Conservation (phyloP, 2,797 vertebrate genomes). For the Premnoplex brunnescens region DNA sequence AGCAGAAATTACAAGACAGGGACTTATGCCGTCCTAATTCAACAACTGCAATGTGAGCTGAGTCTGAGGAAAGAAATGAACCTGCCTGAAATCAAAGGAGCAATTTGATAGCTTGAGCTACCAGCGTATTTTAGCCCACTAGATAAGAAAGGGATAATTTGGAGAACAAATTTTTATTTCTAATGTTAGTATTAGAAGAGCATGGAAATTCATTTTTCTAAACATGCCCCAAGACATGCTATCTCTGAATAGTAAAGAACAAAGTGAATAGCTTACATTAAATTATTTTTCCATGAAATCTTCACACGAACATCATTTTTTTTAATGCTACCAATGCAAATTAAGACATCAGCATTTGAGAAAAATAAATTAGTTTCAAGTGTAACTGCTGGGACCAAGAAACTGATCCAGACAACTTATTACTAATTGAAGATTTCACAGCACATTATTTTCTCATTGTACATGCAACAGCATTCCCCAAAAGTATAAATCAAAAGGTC, state of each 20-base stretch:
- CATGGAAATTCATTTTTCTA: not conserved
- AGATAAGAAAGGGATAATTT: not conserved
- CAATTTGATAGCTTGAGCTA: not conserved
- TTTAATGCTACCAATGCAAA: not conserved
- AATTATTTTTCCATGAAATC: not conserved
- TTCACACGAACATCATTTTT: not conserved
- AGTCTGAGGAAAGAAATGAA: not conserved
- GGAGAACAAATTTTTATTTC: not conserved
- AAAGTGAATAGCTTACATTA: not conserved
- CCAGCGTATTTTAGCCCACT: not conserved
- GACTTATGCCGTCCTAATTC: not conserved
- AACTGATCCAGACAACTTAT: not conserved
- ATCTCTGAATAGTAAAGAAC: not conserved
- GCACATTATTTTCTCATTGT: not conserved
- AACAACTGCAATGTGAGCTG: not conserved
- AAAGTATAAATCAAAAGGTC: not conserved
- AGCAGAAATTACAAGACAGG: not conserved
- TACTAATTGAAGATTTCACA: not conserved
- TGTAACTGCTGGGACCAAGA: not conserved
- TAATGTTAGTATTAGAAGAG: not conserved
- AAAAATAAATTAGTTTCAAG: constrained; percentile 23
- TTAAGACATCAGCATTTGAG: not conserved
- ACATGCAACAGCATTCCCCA: not conserved
- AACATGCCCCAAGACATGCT: not conserved
- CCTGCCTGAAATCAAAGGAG: not conserved